These are phyloP conservation scores for Drosophila carrolli DNA, from an alignment of 1,140 invertebrate genomes.

Conservation along the genomic window DNA sequence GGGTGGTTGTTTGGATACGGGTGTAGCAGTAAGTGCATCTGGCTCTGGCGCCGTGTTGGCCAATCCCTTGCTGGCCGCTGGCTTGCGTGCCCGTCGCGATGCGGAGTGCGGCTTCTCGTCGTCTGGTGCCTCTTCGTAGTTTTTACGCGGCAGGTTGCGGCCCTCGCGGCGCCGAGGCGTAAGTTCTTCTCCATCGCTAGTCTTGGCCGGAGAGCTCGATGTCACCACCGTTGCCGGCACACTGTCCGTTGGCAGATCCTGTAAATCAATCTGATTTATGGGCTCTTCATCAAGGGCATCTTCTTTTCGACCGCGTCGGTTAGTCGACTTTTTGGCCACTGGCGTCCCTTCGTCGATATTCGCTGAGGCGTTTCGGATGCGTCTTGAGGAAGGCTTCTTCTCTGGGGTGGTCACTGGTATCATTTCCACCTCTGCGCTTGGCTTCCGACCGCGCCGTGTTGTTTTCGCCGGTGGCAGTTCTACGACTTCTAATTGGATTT, in stretches of 20 bases:
- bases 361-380: conserved; percentile 36
- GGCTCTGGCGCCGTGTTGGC: background rate
- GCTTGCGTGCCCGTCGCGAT: conserved; percentile 47
- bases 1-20: conserved; percentile 1
- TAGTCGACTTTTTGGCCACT: conserved; percentile 37
- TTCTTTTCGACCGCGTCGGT: conserved; percentile 37
- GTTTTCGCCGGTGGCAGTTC: conserved; percentile 10
- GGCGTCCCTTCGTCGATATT: conserved; percentile 30
- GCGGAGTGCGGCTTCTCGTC: conserved; percentile 48
- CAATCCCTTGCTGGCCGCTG: conserved; percentile 18
- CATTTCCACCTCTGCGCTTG: conserved; percentile 17
- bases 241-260: background rate
- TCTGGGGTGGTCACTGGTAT: background rate
- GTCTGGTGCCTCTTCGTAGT: conserved; percentile 72
- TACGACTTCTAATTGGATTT: background rate
- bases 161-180: conserved; percentile 66
- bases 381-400: conserved; percentile 32
- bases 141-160: conserved; percentile 67
- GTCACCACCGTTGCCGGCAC: conserved; percentile 3
- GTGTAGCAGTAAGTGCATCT: conserved; percentile 6
- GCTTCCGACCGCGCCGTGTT: conserved; percentile 1
- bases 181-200: conserved; percentile 41
- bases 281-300: background rate
- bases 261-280: conserved; percentile 3
- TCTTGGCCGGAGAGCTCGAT: background rate